phyloP scores from a whole-genome alignment of 2,797 vertebrate species.

The Betta splendens region DNA sequence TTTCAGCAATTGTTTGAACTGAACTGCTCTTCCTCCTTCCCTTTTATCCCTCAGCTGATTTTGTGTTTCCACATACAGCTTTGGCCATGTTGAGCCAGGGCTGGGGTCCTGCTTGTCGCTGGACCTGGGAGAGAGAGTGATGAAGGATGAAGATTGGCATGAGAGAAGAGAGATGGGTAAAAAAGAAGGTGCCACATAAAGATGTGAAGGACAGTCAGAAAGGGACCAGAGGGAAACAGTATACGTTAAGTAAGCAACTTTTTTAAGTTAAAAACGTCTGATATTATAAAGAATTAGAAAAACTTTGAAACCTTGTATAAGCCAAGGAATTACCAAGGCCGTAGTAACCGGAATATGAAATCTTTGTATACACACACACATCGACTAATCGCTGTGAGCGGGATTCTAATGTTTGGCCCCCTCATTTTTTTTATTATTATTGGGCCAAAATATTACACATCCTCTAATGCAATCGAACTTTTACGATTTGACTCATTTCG shows the following conservation, averaged over 20 bases:
- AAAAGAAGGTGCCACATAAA: neutral
- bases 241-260: slow-evolving; percentile 63
- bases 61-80: slow-evolving; percentile 91
- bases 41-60: slow-evolving; percentile 84
- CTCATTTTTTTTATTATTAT: no score
- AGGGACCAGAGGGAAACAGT: slow-evolving; percentile 29
- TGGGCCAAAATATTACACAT: no score
- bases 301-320: no score
- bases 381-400: no score
- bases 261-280: no score
- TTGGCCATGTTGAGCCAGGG: slow-evolving; percentile 93
- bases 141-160: slow-evolving; percentile 39
- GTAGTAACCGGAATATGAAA: no score
- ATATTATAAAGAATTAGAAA: no score
- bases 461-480: no score
- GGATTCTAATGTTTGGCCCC: no score
- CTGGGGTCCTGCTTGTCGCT: slow-evolving; percentile 98
- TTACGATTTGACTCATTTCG: no score
- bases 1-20: slow-evolving; percentile 55
- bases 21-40: slow-evolving; percentile 42
- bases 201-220: neutral
- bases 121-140: slow-evolving; percentile 83
- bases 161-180: slow-evolving; percentile 4
- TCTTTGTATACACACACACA: no score
- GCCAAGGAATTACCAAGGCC: no score